Evolutionary conservation across 2,113 vertebrate species (phyloP).

Genomic region (Neodon shergylaensis): DNA sequence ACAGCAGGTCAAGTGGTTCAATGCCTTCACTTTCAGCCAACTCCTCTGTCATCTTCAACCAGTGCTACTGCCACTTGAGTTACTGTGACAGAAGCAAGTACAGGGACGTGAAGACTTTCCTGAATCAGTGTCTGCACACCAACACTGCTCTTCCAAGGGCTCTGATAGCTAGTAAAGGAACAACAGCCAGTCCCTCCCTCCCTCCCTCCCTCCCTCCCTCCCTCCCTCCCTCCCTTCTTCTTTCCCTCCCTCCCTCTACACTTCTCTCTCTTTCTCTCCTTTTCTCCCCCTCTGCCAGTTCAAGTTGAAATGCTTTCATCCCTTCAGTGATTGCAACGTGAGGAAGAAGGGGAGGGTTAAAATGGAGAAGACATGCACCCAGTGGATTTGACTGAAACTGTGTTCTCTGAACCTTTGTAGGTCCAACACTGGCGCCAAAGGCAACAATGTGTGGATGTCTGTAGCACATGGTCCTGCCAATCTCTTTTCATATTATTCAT

Average conservation of each 20-base stretch:
- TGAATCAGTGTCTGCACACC: not conserved
- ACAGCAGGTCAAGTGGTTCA: not conserved
- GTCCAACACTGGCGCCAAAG: not conserved
- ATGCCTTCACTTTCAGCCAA: not conserved
- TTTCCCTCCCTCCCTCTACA: not conserved
- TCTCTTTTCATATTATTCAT: not conserved
- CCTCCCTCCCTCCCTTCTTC: not conserved
- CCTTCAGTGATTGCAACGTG: not conserved
- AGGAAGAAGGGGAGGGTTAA: not conserved
- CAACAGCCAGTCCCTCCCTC: not conserved
- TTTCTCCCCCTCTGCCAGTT: not conserved
- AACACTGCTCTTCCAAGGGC: not conserved
- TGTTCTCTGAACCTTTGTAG: not conserved
- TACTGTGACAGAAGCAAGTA: not conserved
- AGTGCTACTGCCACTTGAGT: conserved; percentile 16
- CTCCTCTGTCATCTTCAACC: conserved; percentile 23
- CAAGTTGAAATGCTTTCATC: not conserved
- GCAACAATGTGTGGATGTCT: not conserved
- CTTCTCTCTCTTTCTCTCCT: not conserved
- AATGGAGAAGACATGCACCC: not conserved
- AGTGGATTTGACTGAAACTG: not conserved
- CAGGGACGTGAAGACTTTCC: not conserved
- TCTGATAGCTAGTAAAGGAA: not conserved
- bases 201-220: not conserved
- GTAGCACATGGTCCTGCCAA: not conserved